A percentile compares a stretch with the other conserved stretches of the same genome.
Conservation (phyloP, 2,797 vertebrate genomes). For the Poecile montanus region DNA sequence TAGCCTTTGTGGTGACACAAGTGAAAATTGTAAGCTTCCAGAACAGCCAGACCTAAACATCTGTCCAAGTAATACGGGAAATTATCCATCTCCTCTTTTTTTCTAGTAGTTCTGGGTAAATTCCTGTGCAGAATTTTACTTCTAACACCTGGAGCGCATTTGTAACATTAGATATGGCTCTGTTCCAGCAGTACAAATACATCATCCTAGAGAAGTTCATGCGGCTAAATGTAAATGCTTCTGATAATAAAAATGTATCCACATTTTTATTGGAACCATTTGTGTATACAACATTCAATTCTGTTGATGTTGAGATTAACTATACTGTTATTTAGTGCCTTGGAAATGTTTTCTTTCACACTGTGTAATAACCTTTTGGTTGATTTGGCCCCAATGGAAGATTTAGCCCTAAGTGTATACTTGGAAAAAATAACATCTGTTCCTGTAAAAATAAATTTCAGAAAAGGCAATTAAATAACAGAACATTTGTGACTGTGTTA, state of each 20-base stretch:
- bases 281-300: background rate
- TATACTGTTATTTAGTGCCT: constrained; percentile 12
- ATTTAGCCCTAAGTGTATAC: background rate
- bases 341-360: constrained; percentile 29
- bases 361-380: background rate
- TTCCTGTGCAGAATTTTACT: background rate
- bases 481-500: background rate
- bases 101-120: constrained; percentile 12
- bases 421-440: constrained; percentile 33
- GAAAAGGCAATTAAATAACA: background rate
- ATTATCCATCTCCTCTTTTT: constrained; percentile 9
- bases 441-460: constrained; percentile 19
- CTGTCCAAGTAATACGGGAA: constrained; percentile 22
- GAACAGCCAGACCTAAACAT: constrained; percentile 6
- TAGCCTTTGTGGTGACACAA: background rate
- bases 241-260: constrained; percentile 24
- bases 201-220: constrained; percentile 4
- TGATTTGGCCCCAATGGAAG: constrained; percentile 4
- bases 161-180: constrained; percentile 32
- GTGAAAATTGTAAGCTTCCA: background rate
- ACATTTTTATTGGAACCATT: constrained; percentile 19
- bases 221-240: background rate
- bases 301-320: constrained; percentile 18
- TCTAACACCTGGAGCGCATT: constrained; percentile 36
- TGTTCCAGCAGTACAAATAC: constrained; percentile 5